Conservation (phyloP, 1,140 invertebrate genomes). For the Cyphomyrmex costatus region DNA sequence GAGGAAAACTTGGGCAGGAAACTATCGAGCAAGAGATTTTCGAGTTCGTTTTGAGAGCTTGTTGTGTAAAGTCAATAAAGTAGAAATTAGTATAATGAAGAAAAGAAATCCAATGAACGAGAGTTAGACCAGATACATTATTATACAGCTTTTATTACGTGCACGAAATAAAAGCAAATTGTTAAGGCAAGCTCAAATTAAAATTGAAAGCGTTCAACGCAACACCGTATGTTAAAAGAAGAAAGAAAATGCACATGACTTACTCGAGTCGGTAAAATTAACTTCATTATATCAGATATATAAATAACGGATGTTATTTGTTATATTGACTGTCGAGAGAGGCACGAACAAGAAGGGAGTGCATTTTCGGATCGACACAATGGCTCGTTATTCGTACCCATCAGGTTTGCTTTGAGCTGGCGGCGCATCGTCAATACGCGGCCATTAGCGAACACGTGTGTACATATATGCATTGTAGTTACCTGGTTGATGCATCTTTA, state of each 20-base stretch:
- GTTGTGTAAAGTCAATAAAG: slow-evolving; percentile 8
- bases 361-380: slow-evolving; percentile 64
- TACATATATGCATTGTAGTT: slow-evolving; percentile 55
- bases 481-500: slow-evolving; percentile 59
- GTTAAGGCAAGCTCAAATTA: neutral
- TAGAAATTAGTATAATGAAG: neutral
- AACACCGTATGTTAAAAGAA: neutral
- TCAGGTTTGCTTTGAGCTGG: slow-evolving; percentile 49
- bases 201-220: neutral
- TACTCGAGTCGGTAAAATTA: slow-evolving; percentile 10
- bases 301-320: slow-evolving; percentile 37
- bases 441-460: slow-evolving; percentile 73
- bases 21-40: neutral
- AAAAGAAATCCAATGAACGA: neutral
- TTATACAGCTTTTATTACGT: neutral
- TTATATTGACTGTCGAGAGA: slow-evolving; percentile 33
- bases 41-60: neutral
- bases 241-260: neutral
- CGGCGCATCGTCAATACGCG: slow-evolving; percentile 58
- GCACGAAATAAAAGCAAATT: neutral
- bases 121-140: neutral
- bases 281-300: slow-evolving; percentile 27
- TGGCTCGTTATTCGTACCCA: slow-evolving; percentile 71
- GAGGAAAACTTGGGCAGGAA: slow-evolving; percentile 27
- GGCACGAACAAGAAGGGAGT: neutral